These are phyloP conservation scores for Lutjanus erythropterus DNA, from an alignment of 2,113 vertebrate genomes.

Conservation along the genomic window DNA sequence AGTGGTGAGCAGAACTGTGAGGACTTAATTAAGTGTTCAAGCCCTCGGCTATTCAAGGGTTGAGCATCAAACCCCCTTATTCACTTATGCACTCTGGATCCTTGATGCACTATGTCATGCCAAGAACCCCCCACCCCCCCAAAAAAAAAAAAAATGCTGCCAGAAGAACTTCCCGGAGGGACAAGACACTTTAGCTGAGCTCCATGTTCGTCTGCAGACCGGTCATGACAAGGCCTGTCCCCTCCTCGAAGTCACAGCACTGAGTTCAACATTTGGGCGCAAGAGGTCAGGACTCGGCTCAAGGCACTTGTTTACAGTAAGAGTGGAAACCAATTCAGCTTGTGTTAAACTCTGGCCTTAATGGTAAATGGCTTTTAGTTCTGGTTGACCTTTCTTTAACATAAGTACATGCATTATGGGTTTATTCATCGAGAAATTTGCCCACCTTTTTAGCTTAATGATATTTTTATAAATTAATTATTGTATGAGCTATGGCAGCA, in stretches of 20 bases:
- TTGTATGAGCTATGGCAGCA: not conserved
- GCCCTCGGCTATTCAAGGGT: conserved; percentile 61
- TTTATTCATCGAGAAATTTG: not conserved
- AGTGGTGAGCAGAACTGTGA: conserved; percentile 70
- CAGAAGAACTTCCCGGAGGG: conserved; percentile 54
- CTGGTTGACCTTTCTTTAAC: conserved; percentile 26
- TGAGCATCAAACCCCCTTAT: conserved; percentile 67
- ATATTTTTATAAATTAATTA: not conserved
- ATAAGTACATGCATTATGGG: not conserved
- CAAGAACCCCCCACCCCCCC: conserved; percentile 55
- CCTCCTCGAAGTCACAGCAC: conserved; percentile 62
- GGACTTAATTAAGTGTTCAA: conserved; percentile 75
- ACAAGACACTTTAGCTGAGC: conserved; percentile 51
- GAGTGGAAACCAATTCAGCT: conserved; percentile 56
- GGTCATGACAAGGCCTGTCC: conserved; percentile 52
- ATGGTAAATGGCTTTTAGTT: conserved; percentile 41
- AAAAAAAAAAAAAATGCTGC: conserved; percentile 48
- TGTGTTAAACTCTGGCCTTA: conserved; percentile 45
- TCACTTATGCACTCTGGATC: conserved; percentile 46
- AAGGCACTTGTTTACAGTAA: conserved; percentile 70
- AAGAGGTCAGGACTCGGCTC: conserved; percentile 65
- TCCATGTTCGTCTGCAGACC: conserved; percentile 49
- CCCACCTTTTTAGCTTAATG: not conserved
- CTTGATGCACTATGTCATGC: conserved; percentile 70
- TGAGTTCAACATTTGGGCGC: conserved; percentile 67